phyloP scores from a whole-genome alignment of 2,797 vertebrate genomes.

The Oophaga sylvatica region DNA sequence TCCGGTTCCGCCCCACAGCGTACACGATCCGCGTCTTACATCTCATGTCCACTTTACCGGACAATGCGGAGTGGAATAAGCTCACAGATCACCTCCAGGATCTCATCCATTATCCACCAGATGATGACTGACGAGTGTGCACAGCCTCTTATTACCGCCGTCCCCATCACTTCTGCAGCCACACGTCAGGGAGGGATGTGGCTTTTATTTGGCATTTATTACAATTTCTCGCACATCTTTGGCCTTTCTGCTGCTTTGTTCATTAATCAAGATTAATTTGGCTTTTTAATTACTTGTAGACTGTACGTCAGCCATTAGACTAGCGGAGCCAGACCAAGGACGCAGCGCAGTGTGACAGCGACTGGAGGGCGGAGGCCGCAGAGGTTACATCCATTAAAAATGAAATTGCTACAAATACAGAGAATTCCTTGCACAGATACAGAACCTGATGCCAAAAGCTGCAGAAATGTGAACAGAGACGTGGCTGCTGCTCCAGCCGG shows the following conservation, averaged over 20 bases:
- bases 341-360: not conserved
- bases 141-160: not conserved
- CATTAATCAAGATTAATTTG: constrained; percentile 52
- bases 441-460: not conserved
- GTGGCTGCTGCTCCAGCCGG: no score
- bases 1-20: no score
- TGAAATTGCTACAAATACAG: not conserved
- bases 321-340: not conserved
- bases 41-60: no score
- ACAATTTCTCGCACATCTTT: constrained; percentile 2
- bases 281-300: constrained; percentile 41
- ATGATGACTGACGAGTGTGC: constrained; percentile 1
- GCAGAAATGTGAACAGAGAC: not conserved
- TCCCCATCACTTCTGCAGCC: not conserved
- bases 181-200: not conserved
- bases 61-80: no score
- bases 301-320: not conserved
- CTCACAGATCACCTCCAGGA: not conserved
- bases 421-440: not conserved
- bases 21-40: no score
- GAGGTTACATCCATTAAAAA: not conserved
- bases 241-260: constrained; percentile 23
- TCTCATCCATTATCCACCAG: not conserved
- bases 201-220: constrained; percentile 29
- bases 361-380: no score